Percentiles rank a stretch among this genome's conserved stretches.
Evolutionary conservation across 2,888 invertebrate genomes (phyloP).

Genomic region (Patella caerulea): DNA sequence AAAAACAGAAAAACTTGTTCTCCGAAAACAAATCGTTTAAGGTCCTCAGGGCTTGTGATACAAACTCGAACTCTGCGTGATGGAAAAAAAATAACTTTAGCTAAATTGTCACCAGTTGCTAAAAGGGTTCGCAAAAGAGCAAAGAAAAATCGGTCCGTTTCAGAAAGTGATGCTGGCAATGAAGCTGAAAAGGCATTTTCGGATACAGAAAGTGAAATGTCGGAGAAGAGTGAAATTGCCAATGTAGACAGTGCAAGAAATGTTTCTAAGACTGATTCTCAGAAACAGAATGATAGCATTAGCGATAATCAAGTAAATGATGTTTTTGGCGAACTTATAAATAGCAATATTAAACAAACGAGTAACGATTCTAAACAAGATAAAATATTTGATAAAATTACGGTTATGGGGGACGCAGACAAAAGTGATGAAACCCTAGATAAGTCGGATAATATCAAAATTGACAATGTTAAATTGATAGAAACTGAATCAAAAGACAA

Average conservation of each 20-base stretch:
- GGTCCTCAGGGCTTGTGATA: slow-evolving; percentile 21
- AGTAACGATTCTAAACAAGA: neutral
- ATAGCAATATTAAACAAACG: neutral
- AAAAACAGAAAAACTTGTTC: slow-evolving; percentile 15
- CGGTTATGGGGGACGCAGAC: neutral
- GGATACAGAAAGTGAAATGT: neutral
- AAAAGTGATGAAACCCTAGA: neutral
- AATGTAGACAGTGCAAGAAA: slow-evolving; percentile 12
- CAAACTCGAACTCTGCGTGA: slow-evolving; percentile 9
- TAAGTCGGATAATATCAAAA: slow-evolving; percentile 5
- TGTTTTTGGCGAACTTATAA: neutral
- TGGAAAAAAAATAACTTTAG: neutral
- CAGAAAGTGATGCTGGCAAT: neutral
- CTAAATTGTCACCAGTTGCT: neutral
- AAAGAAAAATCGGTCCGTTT: neutral
- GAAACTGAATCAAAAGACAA: neutral
- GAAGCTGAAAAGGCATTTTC: neutral
- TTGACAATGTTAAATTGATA: neutral
- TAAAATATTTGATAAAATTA: neutral
- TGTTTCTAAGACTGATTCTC: slow-evolving; percentile 8
- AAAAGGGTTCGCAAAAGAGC: neutral
- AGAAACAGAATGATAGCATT: slow-evolving; percentile 8
- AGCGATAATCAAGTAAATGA: slow-evolving; percentile 11
- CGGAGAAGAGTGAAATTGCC: neutral
- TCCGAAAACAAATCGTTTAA: slow-evolving; percentile 14